Evolutionary conservation across 2,888 invertebrate species (phyloP), one percentile per base, ranked within the genome.

Genomic region (Diarsia brunnea): DNA sequence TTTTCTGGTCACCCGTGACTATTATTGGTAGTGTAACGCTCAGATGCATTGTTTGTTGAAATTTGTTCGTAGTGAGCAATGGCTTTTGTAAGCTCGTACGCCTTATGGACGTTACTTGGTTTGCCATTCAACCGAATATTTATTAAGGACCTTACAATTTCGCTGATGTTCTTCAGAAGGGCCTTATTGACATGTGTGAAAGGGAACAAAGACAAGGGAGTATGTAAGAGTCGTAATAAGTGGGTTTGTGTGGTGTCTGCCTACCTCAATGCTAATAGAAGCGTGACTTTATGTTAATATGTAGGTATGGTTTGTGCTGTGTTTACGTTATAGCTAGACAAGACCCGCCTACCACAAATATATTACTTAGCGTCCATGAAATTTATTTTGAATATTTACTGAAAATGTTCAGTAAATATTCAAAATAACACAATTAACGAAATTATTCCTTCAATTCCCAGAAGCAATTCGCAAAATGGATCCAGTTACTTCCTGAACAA

Each of bases 381-480:
- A 58, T n/a, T n/a, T n/a, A n/a, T n/a, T n/a, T n/a, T n/a, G n/a
- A n/a, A n/a, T n/a, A n/a, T n/a, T n/a, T n/a, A n/a, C n/a, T n/a
- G n/a, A 60, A 60, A 27, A 31, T 4, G 11, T 60, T 60, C 10
- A 31, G 2, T 31, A 31, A 19, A 38, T 24, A 63, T 76, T 75
- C 43, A 24, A 7, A 67, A 60, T 31, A 27, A 67, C 21, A 51
- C 49, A 71, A 71, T 79, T 70, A 81, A 12, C 21, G 24, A 55
- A 63, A 79, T 69, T 45, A 70, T 66, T 66, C 47, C 19, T 73
- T 51, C 69, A 60, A 73, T 60, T 60, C 65, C 64, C 70, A n/a
- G 21, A 61, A 78, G 63, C 79, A 69, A 79, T 83, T 84, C 51
- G 7, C 49, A 58, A 27, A 73, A 77, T 24, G 43, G 45, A 31